Percentiles rank a stretch among this genome's conserved stretches.
Conservation (phyloP, 2,797 vertebrate genomes). For the Liparis tanakae region DNA sequence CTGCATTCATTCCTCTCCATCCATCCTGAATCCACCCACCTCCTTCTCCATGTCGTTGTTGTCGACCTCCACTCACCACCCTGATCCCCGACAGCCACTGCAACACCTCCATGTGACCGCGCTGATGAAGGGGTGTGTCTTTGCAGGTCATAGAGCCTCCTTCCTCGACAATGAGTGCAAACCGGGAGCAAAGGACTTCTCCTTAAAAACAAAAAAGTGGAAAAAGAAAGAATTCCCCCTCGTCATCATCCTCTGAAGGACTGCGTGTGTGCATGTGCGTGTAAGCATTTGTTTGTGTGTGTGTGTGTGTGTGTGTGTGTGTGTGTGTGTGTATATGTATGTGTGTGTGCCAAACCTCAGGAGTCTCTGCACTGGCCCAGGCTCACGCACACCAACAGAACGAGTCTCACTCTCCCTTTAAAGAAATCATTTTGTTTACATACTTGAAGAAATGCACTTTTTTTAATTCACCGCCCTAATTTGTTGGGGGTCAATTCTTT, state of each 20-base stretch:
- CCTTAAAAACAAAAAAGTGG: conserved; percentile 20
- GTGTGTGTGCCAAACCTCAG: conserved; percentile 76
- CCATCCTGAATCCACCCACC: conserved; percentile 8
- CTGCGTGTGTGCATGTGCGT: conserved; percentile 18
- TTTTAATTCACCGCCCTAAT: conserved; percentile 52
- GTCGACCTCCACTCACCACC: conserved; percentile 36
- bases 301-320: conserved; percentile 14
- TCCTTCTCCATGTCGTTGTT: neutral
- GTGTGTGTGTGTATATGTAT: conserved; percentile 9
- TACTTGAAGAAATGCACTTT: conserved; percentile 88
- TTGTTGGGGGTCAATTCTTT: conserved; percentile 46
- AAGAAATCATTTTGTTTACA: conserved; percentile 81
- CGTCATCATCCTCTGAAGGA: conserved; percentile 47
- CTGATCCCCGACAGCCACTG: conserved; percentile 84
- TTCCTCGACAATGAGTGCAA: conserved; percentile 44
- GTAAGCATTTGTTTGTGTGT: conserved; percentile 15
- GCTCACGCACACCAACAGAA: conserved; percentile 61
- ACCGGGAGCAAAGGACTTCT: conserved; percentile 45
- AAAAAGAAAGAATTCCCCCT: conserved; percentile 42
- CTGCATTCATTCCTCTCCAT: conserved; percentile 50
- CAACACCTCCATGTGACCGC: conserved; percentile 87
- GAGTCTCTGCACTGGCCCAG: conserved; percentile 65
- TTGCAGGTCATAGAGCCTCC: conserved; percentile 81
- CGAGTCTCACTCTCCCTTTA: conserved; percentile 63
- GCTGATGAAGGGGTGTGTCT: conserved; percentile 78